Evolutionary conservation across 2,113 vertebrate genomes (phyloP), one percentile per base, ranked within the genome.

Genomic region (Megaleporinus macrocephalus): DNA sequence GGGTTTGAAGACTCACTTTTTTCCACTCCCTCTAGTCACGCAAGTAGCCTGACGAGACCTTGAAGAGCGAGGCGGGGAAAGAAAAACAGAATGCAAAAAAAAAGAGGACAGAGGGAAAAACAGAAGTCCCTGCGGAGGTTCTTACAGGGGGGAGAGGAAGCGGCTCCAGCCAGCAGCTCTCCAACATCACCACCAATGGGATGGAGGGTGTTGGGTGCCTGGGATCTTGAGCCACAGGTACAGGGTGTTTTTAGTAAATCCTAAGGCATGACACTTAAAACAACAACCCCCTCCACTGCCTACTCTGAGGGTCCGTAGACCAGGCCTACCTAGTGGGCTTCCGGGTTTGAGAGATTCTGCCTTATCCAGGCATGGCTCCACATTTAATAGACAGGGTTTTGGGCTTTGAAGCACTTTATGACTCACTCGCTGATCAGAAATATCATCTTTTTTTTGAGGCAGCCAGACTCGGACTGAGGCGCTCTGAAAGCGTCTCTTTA

Each of bases 1-100:
- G 90, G 86, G 90, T 95, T 91, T 87, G 87, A 92, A 91, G 89
- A 81, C 81, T 87, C 84, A 87, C 92, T 93, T 94, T 93, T 93
- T 89, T 91, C 80, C 86, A 84, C 88, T 93, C 90, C 81, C 79
- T 90, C 93, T 92, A 93, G 94, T 95, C 94, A 94, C 93, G 94
- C 94, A 93, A 94, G 87, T 89, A 89, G 92, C 90, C 92, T 93
- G 93, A 92, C 91, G 92, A 87, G 90, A 93, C 87, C 90, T 92
- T 88, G 89, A 88, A 87, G 87, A 89, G 84, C 76, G 83, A 87
- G 27, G 85, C 81, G 79, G 83, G 22, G 80, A n/a, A n/a, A n/a
- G 30, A 71, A 83, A 79, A 82, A 78, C 30, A 78, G 86, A 86
- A 85, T 86, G 88, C 88, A 86, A 86, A 87, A 44, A 83, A 86